A percentile compares a stretch with the other conserved stretches of the same genome.
Evolutionary conservation across 2,113 vertebrate species (phyloP).

Genomic region (Meleagris gallopavo): DNA sequence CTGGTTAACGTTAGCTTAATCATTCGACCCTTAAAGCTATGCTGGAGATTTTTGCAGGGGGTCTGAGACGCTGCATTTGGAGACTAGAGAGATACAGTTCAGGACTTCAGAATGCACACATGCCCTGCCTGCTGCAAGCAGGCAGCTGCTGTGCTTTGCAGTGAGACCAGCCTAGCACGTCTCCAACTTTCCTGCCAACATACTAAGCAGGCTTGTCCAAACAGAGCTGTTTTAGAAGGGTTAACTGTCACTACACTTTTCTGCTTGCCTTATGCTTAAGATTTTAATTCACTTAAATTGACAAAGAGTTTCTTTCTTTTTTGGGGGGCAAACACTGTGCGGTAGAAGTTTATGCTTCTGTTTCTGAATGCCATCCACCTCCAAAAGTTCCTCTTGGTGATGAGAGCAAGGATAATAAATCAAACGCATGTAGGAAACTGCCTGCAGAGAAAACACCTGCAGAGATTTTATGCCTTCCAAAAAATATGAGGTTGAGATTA

Average conservation of each 20-base stretch:
- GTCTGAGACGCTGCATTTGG: not conserved
- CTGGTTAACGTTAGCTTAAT: constrained; percentile 5
- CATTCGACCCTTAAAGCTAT: constrained; percentile 8
- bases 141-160: constrained; percentile 56
- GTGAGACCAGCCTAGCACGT: constrained; percentile 16
- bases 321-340: not conserved
- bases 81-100: constrained; percentile 1
- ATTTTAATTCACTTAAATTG: not conserved
- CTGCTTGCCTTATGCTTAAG: not conserved
- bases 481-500: not conserved
- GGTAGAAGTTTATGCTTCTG: not conserved
- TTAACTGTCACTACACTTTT: constrained; percentile 58
- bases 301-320: not conserved
- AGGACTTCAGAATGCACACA: constrained; percentile 29
- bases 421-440: not conserved
- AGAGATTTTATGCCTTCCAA: constrained; percentile 13
- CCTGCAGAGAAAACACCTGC: constrained; percentile 51
- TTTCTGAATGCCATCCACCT: not conserved
- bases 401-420: not conserved
- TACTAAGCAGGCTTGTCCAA: constrained; percentile 60
- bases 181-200: constrained; percentile 46
- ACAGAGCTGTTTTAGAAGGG: constrained; percentile 56
- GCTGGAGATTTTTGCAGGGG: not conserved
- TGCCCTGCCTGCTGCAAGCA: constrained; percentile 57
- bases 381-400: not conserved